These are phyloP conservation scores for Tortrix viridana DNA, from an alignment of 2,888 invertebrate species.

Conservation along the genomic window DNA sequence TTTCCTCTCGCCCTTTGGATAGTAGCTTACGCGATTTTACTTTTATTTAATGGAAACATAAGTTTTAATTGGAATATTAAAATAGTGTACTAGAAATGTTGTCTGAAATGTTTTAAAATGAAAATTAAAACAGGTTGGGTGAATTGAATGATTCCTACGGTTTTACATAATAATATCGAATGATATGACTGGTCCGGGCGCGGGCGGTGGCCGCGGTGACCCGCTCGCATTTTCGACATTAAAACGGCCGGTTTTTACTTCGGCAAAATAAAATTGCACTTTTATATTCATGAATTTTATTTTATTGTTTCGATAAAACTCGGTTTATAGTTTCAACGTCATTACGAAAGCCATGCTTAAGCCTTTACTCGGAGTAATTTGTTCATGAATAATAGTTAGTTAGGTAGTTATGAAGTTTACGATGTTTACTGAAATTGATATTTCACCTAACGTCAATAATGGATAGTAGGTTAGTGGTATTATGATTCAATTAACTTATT, in stretches of 20 bases:
- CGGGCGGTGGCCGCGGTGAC: conserved; percentile 44
- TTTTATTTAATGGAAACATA: conserved; percentile 38
- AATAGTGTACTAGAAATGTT: not conserved
- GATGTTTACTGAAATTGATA: conserved; percentile 12
- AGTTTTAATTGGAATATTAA: conserved; percentile 4
- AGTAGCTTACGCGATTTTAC: conserved; percentile 48
- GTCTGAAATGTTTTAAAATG: not conserved
- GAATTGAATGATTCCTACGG: conserved; percentile 43
- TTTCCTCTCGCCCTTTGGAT: conserved; percentile 58
- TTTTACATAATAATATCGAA: conserved; percentile 55
- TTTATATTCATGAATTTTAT: conserved; percentile 59
- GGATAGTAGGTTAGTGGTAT: not conserved
- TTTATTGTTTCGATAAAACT: conserved; percentile 61
- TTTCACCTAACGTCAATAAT: not conserved
- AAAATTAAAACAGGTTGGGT: conserved; percentile 5
- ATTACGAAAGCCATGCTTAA: conserved; percentile 24
- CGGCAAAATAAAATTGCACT: conserved; percentile 59
- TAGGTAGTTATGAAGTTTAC: conserved; percentile 1
- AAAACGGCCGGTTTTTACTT: conserved; percentile 60
- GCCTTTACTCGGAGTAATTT: conserved; percentile 11
- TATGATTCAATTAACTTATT: too few relatives aligned
- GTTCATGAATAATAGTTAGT: conserved; percentile 9
- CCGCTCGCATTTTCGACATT: conserved; percentile 57
- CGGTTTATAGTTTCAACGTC: conserved; percentile 47
- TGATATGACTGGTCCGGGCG: conserved; percentile 50